Evolutionary conservation across 2,113 vertebrate species (phyloP).

Genomic region (Engystomops pustulosus): DNA sequence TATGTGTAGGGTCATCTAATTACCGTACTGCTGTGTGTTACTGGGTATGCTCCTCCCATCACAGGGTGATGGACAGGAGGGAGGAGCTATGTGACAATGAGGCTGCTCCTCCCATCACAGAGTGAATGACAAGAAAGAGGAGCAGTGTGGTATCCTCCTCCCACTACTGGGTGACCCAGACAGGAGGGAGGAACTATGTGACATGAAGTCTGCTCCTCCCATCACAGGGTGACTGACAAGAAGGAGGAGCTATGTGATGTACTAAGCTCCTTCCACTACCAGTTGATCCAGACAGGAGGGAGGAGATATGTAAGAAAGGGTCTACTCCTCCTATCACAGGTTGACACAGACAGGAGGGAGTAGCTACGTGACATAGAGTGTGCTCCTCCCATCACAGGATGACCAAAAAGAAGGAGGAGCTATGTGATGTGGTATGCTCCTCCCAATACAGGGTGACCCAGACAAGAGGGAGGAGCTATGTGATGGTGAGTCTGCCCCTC

Average conservation of each 20-base stretch:
- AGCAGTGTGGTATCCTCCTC: not conserved
- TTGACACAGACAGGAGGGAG: not conserved
- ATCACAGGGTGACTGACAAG: not conserved
- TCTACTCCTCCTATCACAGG: not conserved
- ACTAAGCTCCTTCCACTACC: not conserved
- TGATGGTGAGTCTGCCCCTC: not conserved
- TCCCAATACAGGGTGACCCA: not conserved
- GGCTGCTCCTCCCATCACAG: not conserved
- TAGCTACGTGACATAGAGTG: constrained; percentile 15
- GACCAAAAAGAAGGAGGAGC: not conserved
- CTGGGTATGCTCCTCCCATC: not conserved
- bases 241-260: constrained; percentile 17
- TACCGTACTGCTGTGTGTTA: not conserved
- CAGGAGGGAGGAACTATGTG: not conserved
- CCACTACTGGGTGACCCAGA: not conserved
- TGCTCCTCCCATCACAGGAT: not conserved
- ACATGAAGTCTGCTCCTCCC: not conserved
- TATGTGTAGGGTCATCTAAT: constrained; percentile 60
- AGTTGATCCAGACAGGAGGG: not conserved
- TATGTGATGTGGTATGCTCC: not conserved
- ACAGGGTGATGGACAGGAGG: not conserved
- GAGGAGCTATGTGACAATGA: constrained; percentile 13
- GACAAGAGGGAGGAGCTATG: not conserved
- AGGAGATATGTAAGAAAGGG: not conserved
- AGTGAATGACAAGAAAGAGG: not conserved